Evolutionary conservation across 1,140 invertebrate genomes (phyloP).

Genomic region (Magallana angulata): DNA sequence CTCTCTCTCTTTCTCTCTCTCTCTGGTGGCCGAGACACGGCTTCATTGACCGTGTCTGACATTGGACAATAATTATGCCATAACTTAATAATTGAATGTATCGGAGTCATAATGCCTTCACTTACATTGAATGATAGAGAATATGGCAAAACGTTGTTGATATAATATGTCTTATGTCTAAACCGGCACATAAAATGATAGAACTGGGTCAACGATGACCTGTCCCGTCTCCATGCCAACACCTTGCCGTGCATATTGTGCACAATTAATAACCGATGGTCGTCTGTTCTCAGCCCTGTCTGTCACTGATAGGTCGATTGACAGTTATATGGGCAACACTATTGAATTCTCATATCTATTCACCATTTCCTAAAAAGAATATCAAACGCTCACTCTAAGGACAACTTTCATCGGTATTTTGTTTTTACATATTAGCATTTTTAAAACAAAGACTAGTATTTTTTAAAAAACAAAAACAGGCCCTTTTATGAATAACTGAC

Average conservation of each 20-base stretch:
- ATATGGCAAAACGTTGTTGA: not conserved
- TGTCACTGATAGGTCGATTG: not conserved
- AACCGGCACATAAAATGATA: not conserved
- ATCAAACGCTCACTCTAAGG: too few species aligned
- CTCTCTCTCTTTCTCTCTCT: slow-evolving; percentile 18
- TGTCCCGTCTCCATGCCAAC: slow-evolving; percentile 28
- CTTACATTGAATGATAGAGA: not conserved
- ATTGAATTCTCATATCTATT: not conserved
- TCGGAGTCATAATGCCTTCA: slow-evolving; percentile 2
- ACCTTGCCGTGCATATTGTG: slow-evolving; percentile 16
- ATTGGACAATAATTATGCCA: slow-evolving; percentile 10
- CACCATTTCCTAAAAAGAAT: not conserved
- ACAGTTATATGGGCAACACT: slow-evolving; percentile 17
- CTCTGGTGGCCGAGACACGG: not conserved
- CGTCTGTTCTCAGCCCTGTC: not conserved
- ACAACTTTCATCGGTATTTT: too few species aligned
- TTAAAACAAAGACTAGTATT: too few species aligned
- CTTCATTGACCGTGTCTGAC: not conserved
- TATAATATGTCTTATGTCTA: not conserved
- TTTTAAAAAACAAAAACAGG: too few species aligned
- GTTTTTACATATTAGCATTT: too few species aligned
- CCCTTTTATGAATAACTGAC: too few species aligned
- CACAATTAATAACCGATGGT: slow-evolving; percentile 19
- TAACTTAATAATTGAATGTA: slow-evolving; percentile 14
- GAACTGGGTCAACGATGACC: slow-evolving; percentile 9